Conservation (phyloP, 2,113 vertebrate genomes). For the Phaethon lepturus region DNA sequence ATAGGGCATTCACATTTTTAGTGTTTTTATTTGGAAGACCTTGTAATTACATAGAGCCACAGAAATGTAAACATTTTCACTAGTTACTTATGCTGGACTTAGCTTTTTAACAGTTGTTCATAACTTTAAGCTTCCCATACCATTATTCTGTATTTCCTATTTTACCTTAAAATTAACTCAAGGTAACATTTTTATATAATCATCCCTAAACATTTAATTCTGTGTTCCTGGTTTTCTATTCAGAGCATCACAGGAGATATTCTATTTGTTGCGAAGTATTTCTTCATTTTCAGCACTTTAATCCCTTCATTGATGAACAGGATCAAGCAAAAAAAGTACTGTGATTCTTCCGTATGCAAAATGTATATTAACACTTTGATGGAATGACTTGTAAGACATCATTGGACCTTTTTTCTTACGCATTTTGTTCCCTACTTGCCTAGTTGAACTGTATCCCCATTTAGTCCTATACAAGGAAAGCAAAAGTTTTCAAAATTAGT, state of each 20-base stretch:
- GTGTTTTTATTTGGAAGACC: background rate
- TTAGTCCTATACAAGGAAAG: background rate
- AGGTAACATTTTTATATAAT: background rate
- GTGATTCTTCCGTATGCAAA: background rate
- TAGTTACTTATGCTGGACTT: background rate
- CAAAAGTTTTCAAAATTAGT: background rate
- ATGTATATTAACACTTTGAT: background rate
- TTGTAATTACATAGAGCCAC: background rate
- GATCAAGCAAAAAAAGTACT: background rate
- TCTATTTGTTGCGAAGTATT: background rate
- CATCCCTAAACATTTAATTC: background rate
- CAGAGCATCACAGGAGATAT: background rate
- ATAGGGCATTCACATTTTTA: background rate
- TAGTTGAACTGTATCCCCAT: background rate
- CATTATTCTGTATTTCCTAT: background rate
- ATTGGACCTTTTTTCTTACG: background rate
- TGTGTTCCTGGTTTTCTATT: background rate
- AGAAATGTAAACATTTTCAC: background rate
- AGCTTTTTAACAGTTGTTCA: background rate
- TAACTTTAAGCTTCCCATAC: background rate
- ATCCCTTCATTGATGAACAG: background rate
- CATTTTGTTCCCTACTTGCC: background rate
- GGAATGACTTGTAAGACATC: background rate
- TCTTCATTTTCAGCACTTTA: background rate
- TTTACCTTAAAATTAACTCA: background rate